Percentiles rank a stretch among this genome's conserved stretches.
These are phyloP conservation scores for Linurgus olivaceus DNA, from an alignment of 2,797 vertebrate species.

Conservation along the genomic window DNA sequence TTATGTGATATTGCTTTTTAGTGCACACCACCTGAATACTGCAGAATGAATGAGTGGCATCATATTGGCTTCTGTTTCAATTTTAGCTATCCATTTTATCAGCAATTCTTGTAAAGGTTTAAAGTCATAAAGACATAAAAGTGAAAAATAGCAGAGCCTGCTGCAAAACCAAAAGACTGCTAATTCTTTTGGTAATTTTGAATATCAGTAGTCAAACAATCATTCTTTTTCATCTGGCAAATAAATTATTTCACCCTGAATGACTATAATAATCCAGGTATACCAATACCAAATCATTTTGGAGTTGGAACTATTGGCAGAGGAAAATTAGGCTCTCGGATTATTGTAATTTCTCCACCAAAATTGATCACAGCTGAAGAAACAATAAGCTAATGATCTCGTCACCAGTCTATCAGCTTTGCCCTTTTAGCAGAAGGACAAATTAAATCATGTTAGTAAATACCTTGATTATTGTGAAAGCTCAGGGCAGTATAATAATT, in stretches of 20 bases:
- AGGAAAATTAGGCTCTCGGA: neutral
- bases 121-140: neutral
- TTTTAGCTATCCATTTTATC: neutral
- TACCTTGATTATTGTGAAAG: neutral
- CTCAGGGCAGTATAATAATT: neutral
- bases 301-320: neutral
- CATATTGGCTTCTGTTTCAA: neutral
- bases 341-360: neutral
- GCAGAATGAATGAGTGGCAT: neutral
- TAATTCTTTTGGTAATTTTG: neutral
- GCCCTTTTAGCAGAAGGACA: neutral
- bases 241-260: neutral
- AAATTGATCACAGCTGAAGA: neutral
- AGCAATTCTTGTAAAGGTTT: neutral
- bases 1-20: neutral
- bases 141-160: neutral
- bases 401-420: neutral
- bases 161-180: neutral
- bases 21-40: neutral
- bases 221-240: neutral
- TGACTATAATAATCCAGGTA: neutral
- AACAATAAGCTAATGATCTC: neutral
- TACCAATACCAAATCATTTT: neutral
- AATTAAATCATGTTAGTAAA: neutral
- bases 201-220: neutral